A percentile compares a stretch with the other conserved stretches of the same genome.
These are phyloP conservation scores for Pocillopora damicornis DNA, from an alignment of 64 coral and sea anemone species.

Conservation along the genomic window DNA sequence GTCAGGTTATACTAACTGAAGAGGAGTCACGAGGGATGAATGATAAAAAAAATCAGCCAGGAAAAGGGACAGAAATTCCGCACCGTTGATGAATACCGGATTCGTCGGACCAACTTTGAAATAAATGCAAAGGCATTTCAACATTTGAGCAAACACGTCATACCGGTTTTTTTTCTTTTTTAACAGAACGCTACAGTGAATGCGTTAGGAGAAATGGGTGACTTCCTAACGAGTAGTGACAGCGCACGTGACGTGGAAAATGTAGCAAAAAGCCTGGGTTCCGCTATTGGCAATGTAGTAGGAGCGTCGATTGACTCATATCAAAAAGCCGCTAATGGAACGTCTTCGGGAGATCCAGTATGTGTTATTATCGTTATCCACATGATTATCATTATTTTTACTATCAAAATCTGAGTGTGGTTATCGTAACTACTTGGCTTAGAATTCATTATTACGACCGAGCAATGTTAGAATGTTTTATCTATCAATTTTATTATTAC, in stretches of 20 bases:
- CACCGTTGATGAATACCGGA: too few relatives aligned
- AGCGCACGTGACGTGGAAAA: constrained; percentile 52
- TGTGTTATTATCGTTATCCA: background rate
- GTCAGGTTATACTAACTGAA: too few relatives aligned
- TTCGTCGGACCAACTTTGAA: too few relatives aligned
- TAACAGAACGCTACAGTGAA: constrained; percentile 45
- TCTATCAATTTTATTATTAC: too few relatives aligned
- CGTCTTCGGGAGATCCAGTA: constrained; percentile 49
- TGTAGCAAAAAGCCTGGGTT: constrained; percentile 56
- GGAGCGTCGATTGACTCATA: constrained; percentile 51
- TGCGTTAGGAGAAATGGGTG: constrained; percentile 56
- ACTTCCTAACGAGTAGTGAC: constrained; percentile 43
- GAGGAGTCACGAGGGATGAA: too few relatives aligned
- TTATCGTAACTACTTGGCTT: too few relatives aligned
- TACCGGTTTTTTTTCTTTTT: background rate
- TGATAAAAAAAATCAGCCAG: too few relatives aligned
- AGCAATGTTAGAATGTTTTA: background rate
- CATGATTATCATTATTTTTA: too few relatives aligned
- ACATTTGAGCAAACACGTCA: background rate
- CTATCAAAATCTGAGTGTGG: too few relatives aligned
- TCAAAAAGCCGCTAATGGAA: constrained; percentile 51
- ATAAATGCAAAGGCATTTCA: too few relatives aligned
- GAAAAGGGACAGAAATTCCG: too few relatives aligned
- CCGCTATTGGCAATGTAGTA: constrained; percentile 59
- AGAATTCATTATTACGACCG: too few relatives aligned